These are phyloP conservation scores for Xenentodon cancila DNA, from an alignment of 2,797 vertebrate species.

Conservation along the genomic window DNA sequence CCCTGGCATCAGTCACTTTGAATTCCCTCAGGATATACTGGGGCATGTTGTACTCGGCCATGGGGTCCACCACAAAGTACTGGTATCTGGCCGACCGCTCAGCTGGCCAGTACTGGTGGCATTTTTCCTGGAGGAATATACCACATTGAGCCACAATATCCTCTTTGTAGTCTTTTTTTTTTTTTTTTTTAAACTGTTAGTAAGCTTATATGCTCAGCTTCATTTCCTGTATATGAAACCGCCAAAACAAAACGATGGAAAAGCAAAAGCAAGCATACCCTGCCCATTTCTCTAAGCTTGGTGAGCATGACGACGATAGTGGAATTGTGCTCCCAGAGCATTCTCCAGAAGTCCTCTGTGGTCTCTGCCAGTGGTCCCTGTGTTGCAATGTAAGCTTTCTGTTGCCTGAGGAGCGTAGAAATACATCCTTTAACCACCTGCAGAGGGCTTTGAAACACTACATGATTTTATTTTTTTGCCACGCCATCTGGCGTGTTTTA, in stretches of 20 bases:
- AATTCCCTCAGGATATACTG: constrained; percentile 99
- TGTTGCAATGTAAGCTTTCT: constrained; percentile 98
- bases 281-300: constrained; percentile 98
- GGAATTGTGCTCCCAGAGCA: constrained; percentile 99
- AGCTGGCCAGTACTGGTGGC: constrained; percentile 99
- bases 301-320: constrained; percentile 99
- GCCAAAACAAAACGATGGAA: constrained; percentile 14
- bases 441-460: too few species aligned
- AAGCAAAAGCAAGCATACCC: constrained; percentile 72
- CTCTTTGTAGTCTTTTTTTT: constrained; percentile 20
- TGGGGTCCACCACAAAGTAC: constrained; percentile 99
- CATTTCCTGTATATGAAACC: constrained; percentile 10
- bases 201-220: not conserved
- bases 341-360: constrained; percentile 99
- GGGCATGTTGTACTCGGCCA: constrained; percentile 99
- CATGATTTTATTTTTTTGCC: not conserved
- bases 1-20: constrained; percentile 99
- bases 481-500: not conserved
- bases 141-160: constrained; percentile 47
- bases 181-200: constrained; percentile 8
- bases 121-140: constrained; percentile 90
- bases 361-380: constrained; percentile 98
- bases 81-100: constrained; percentile 98
- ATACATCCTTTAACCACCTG: not conserved
- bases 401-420: constrained; percentile 80